These are phyloP conservation scores for Spea hammondii DNA, from an alignment of 2,797 vertebrate genomes.

Conservation along the genomic window DNA sequence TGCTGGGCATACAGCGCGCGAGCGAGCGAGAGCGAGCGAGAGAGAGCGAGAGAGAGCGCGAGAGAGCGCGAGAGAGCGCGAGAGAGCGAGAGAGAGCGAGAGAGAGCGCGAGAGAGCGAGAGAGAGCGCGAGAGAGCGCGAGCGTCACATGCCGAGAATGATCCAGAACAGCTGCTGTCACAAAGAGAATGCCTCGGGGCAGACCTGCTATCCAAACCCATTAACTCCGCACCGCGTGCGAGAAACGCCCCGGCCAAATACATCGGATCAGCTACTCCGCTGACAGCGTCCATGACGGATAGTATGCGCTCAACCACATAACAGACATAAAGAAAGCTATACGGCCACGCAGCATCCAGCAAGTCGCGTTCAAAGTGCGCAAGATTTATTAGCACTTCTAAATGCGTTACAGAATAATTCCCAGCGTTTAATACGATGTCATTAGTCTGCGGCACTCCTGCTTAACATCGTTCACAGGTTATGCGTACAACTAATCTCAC, in stretches of 20 bases:
- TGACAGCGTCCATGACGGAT: not conserved
- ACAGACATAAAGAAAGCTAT: not conserved
- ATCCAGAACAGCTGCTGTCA: slow-evolving; percentile 44
- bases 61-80: too few relatives aligned
- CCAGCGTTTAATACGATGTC: not conserved
- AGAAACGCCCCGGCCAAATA: slow-evolving; percentile 8
- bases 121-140: not conserved
- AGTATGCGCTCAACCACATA: slow-evolving; percentile 10
- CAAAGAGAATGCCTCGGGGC: slow-evolving; percentile 16
- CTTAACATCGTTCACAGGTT: not conserved
- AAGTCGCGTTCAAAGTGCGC: too few relatives aligned
- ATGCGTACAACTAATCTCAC: too few relatives aligned
- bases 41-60: too few relatives aligned
- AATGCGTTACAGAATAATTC: not conserved
- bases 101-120: not conserved
- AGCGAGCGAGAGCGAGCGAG: too few relatives aligned
- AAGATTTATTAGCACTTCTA: not conserved
- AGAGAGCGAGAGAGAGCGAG: too few relatives aligned
- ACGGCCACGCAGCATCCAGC: too few relatives aligned
- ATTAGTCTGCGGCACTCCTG: not conserved
- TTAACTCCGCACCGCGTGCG: slow-evolving; percentile 23
- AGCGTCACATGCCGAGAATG: slow-evolving; percentile 36
- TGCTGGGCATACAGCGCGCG: not conserved
- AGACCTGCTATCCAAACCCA: not conserved
- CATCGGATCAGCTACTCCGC: slow-evolving; percentile 14